Conservation (phyloP, 2,888 invertebrate genomes). For the Drosophila prostipennis region DNA sequence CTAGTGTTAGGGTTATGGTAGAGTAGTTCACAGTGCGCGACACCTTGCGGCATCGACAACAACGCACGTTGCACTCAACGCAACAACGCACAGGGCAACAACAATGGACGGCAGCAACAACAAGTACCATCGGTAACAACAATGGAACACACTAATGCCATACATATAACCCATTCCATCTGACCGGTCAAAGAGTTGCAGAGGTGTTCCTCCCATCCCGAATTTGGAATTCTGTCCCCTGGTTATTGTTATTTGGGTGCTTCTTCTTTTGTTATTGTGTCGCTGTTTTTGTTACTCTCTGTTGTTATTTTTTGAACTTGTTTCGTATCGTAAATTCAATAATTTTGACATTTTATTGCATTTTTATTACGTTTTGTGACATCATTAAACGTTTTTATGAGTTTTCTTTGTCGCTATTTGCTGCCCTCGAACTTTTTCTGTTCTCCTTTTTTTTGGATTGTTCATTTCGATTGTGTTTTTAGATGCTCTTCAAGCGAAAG, state of each 20-base stretch:
- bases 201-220: slow-evolving; percentile 62
- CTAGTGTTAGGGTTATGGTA: slow-evolving; percentile 64
- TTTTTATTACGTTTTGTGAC: slow-evolving; percentile 79
- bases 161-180: slow-evolving; percentile 65
- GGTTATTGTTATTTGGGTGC: slow-evolving; percentile 55
- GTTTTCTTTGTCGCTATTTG: slow-evolving; percentile 75
- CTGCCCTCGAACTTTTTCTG: slow-evolving; percentile 66
- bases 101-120: slow-evolving; percentile 49
- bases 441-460: slow-evolving; percentile 40
- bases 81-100: slow-evolving; percentile 45
- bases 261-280: slow-evolving; percentile 42
- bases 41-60: slow-evolving; percentile 65
- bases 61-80: slow-evolving; percentile 69
- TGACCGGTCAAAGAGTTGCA: slow-evolving; percentile 70
- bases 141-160: slow-evolving; percentile 74
- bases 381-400: slow-evolving; percentile 79
- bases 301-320: slow-evolving; percentile 67
- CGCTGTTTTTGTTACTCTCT: slow-evolving; percentile 50
- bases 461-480: slow-evolving; percentile 40
- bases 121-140: slow-evolving; percentile 53
- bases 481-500: slow-evolving; percentile 38
- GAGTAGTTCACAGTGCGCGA: slow-evolving; percentile 75
- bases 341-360: slow-evolving; percentile 80
- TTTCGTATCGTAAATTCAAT: slow-evolving; percentile 80
- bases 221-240: slow-evolving; percentile 38